These are phyloP conservation scores for Calliphora vomitoria DNA, from an alignment of 2,888 invertebrate genomes.

Conservation along the genomic window DNA sequence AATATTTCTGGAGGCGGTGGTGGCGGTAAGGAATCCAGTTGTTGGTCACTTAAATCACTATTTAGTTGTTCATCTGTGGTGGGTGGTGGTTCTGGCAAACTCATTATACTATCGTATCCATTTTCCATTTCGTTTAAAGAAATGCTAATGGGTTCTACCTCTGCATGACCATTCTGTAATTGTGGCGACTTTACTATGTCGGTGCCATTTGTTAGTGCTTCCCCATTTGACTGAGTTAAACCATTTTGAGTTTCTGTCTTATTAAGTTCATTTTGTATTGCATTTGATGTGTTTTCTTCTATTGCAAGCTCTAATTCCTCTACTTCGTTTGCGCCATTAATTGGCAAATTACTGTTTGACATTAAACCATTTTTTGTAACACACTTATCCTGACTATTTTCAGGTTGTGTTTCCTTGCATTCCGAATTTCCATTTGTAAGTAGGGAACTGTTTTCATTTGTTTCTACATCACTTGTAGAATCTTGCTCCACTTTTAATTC, in stretches of 20 bases:
- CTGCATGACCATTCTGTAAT: slow-evolving; percentile 55
- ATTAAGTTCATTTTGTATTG: neutral
- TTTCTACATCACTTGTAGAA: neutral
- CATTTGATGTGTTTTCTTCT: neutral
- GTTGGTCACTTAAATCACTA: slow-evolving; percentile 75
- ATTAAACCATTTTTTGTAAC: neutral
- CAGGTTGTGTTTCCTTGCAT: neutral
- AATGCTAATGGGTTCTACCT: slow-evolving; percentile 80
- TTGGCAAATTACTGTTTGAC: neutral
- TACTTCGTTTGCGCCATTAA: neutral
- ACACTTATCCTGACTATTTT: neutral
- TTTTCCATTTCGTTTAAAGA: slow-evolving; percentile 77
- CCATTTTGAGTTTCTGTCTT: neutral
- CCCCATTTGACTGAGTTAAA: neutral
- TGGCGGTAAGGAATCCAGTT: slow-evolving; percentile 84
- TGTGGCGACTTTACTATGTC: slow-evolving; percentile 10
- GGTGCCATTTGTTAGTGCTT: slow-evolving; percentile 5
- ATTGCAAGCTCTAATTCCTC: neutral
- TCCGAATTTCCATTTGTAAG: neutral
- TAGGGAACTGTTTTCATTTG: neutral
- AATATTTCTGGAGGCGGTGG: slow-evolving; percentile 81
- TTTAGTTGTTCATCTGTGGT: slow-evolving; percentile 72
- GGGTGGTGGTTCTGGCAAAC: slow-evolving; percentile 84
- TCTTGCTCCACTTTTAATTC: neutral
- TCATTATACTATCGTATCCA: slow-evolving; percentile 83